These are phyloP conservation scores for Lordiphosa fenestrarum DNA, from an alignment of 2,888 invertebrate species.

Conservation along the genomic window DNA sequence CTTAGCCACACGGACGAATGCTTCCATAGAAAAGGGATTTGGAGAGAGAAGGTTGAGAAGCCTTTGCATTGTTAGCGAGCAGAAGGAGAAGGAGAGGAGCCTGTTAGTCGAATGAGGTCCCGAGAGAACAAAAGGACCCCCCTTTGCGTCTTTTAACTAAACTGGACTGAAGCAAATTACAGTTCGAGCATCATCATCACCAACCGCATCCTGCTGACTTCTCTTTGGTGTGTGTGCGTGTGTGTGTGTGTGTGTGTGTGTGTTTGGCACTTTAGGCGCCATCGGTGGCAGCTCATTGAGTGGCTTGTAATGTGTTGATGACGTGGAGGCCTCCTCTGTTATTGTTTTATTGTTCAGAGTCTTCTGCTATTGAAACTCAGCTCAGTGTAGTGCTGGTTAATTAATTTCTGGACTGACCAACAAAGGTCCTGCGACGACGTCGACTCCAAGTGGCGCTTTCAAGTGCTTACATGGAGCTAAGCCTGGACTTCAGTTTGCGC, in stretches of 20 bases:
- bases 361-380: constrained; percentile 30
- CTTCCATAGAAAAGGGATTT: constrained; percentile 64
- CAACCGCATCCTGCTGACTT: constrained; percentile 25
- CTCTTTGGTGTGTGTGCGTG: constrained; percentile 6
- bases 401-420: constrained; percentile 69
- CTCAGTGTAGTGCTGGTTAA: constrained; percentile 55
- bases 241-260: constrained; percentile 33
- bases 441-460: constrained; percentile 56
- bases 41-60: constrained; percentile 36
- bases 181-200: constrained; percentile 47
- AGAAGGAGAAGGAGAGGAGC: too few species aligned
- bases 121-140: constrained; percentile 15
- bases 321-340: constrained; percentile 44
- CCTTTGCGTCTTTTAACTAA: constrained; percentile 37
- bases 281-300: constrained; percentile 71
- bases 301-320: constrained; percentile 71
- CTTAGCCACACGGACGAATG: constrained; percentile 69
- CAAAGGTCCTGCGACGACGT: constrained; percentile 36
- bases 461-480: constrained; percentile 69
- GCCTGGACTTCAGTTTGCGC: constrained; percentile 21
- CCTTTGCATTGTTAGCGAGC: too few species aligned
- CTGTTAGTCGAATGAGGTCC: too few species aligned
- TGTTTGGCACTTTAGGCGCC: constrained; percentile 70
- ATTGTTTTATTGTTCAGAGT: constrained; percentile 65
- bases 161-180: constrained; percentile 53